Base-by-base conservation (phyloP, 2,888 invertebrate species). In the Nasonovia ribisnigri region DNA sequence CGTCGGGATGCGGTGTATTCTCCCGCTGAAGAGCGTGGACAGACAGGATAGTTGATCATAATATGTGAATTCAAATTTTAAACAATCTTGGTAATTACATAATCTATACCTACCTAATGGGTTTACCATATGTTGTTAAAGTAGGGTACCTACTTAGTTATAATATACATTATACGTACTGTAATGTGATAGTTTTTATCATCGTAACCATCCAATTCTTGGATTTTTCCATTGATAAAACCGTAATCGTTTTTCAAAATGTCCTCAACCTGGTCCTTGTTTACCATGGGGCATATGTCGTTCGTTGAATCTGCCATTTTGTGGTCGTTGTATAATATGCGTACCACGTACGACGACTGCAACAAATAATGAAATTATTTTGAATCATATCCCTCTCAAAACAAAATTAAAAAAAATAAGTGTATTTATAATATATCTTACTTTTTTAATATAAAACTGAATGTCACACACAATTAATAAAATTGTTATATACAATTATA, bases 101-200 rank as follows among this genome's bases (percentile, higher is more conserved):
- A n/a, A 67, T 10, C 48, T 29, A 10, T 60, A n/a, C 67, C n/a
- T 67, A 13, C 67, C n/a, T 16, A 67, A 16, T n/a, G 26, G 67
- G 16, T 67, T n/a, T 36, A n/a, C 36, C n/a, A 36, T 8, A 24
- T n/a, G 4, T 67, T 0, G 5, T 67, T 36, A 16, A 67, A 11
- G 13, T 13, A 29, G 16, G n/a, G 43, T 86, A 43, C 46, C 46
- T 46, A 46, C 46, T 10, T 10, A 46, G 46, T 46, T 10, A 46
- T 46, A 46, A 46, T 46, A 46, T 11, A 46, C 46, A 60, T 29
- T 46, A 36, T 90, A 87, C 87, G 24, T 86, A 93, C 93, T 67
- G 93, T 93, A 86, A 93, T 67, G n/a, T 90, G 43, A 84, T 54
- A 93, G 43, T 93, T 93, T 86, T 90, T 93, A 48, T 93, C 93